A percentile compares a stretch with the other conserved stretches of the same genome.
These are phyloP conservation scores for Heliocidaris tuberculata DNA, from an alignment of 35 echinoderm and acorn worm species.

Conservation along the genomic window DNA sequence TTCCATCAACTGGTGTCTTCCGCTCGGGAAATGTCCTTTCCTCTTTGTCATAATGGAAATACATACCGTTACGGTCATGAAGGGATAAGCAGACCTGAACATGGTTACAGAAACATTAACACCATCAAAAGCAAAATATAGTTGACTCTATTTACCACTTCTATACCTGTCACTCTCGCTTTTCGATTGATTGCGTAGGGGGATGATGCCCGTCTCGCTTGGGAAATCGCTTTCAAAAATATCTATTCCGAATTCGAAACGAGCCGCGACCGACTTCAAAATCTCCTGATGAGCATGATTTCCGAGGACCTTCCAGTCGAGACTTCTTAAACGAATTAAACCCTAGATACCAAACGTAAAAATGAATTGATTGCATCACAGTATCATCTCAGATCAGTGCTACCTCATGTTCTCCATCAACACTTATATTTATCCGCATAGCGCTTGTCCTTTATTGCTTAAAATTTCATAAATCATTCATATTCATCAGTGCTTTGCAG, in stretches of 20 bases:
- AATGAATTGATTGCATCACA: neutral
- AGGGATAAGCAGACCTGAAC: neutral
- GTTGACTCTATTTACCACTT: too few species aligned
- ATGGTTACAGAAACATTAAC: neutral
- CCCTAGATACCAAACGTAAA: neutral
- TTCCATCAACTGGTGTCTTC: neutral
- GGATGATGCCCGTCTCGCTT: neutral
- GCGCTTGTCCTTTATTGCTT: too few species aligned
- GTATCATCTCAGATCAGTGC: neutral
- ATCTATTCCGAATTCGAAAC: slow-evolving; percentile 1
- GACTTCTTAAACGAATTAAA: neutral
- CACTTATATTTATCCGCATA: too few species aligned
- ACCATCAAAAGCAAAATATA: neutral
- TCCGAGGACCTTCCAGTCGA: neutral
- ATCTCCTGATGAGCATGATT: neutral
- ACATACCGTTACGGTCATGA: neutral
- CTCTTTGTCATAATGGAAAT: neutral
- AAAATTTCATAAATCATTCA: too few species aligned
- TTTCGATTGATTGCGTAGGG: neutral
- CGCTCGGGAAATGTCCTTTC: neutral
- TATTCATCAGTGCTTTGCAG: too few species aligned
- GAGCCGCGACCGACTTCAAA: neutral
- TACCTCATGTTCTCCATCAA: neutral
- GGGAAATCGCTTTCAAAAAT: slow-evolving; percentile 11
- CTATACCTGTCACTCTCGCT: neutral